Base-by-base conservation (phyloP, 2,113 vertebrate species). In the Hiodon tergisus region DNA sequence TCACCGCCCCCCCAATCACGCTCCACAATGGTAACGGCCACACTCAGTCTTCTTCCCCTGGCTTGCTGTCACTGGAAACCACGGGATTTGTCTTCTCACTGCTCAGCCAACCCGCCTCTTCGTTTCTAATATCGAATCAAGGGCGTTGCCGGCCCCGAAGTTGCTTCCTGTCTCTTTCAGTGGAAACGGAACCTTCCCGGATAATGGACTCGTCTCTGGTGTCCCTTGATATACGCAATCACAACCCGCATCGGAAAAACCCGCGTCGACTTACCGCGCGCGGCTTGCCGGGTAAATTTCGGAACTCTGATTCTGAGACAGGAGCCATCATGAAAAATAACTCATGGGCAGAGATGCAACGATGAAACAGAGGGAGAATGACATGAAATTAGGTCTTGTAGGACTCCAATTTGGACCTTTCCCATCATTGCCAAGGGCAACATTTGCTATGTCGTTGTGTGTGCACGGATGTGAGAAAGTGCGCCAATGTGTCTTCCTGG, bases 341-440 rank as follows among this genome's bases (percentile, higher is more conserved):
- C 31, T 17, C 16, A n/a, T 31, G 71, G 54, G 76, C 53, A 54
- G 71, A 71, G 76, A 80, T 79, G 72, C 73, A 81, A 72, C 81
- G 78, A 69, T 77, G 51, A 78, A 82, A 80, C 78, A 57, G 72
- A 31, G 50, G 58, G 50, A 55, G 77, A n/a, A 67, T 11, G 17
- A 58, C 52, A 54, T 52, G 57, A 81, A 81, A 76, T 78, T 55
- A 78, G 71, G 79, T 76, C 52, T 54, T n/a, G 72, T 81, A 76
- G 81, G 73, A 86, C 72, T 83, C 70, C 3, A 61, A 77, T 83
- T 74, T 76, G 74, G 73, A 83, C 79, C 62, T 79, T 75, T 11
- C 77, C 81, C 74, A 82, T 85, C 71, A 83, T 78, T 77, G 80
- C 81, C 77, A 86, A 83, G 82, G 85, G 72, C 79, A 81, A 73